phyloP scores from a whole-genome alignment of 2,113 vertebrate genomes.

The Crotalus helleri region DNA sequence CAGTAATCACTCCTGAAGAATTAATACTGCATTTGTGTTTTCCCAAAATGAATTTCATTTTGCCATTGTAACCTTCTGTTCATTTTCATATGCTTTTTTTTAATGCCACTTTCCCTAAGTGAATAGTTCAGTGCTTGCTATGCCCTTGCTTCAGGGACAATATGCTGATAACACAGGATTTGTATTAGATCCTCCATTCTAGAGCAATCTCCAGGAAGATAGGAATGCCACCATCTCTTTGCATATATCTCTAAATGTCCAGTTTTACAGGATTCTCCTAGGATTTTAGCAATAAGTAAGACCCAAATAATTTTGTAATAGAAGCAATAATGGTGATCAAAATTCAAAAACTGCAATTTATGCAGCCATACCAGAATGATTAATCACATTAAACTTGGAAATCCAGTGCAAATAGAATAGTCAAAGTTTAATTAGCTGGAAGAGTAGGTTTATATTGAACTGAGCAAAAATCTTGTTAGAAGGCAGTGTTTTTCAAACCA shows the following conservation, averaged over 20 bases:
- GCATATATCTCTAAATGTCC: not conserved
- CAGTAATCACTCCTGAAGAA: not conserved
- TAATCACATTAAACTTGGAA: not conserved
- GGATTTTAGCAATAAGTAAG: not conserved
- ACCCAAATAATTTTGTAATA: not conserved
- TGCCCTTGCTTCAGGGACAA: not conserved
- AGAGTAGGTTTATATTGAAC: not conserved
- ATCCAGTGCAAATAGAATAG: not conserved
- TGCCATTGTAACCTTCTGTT: accelerated
- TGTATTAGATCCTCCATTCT: not conserved
- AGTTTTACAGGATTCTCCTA: not conserved
- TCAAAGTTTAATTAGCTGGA: not conserved
- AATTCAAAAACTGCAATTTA: not conserved
- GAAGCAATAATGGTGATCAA: not conserved
- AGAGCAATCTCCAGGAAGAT: not conserved
- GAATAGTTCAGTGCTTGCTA: not conserved
- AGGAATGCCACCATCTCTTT: not conserved
- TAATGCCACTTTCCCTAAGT: not conserved
- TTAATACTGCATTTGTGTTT: slow-evolving; percentile 6
- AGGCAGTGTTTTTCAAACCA: not conserved
- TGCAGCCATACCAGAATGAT: not conserved
- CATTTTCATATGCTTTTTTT: not conserved
- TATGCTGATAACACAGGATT: not conserved
- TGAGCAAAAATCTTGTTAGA: not conserved
- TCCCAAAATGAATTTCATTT: slow-evolving; percentile 10